Percentiles rank a stretch among this genome's conserved stretches.
Conservation (phyloP, 2,888 invertebrate species). For the Meghimatium bilineatum region DNA sequence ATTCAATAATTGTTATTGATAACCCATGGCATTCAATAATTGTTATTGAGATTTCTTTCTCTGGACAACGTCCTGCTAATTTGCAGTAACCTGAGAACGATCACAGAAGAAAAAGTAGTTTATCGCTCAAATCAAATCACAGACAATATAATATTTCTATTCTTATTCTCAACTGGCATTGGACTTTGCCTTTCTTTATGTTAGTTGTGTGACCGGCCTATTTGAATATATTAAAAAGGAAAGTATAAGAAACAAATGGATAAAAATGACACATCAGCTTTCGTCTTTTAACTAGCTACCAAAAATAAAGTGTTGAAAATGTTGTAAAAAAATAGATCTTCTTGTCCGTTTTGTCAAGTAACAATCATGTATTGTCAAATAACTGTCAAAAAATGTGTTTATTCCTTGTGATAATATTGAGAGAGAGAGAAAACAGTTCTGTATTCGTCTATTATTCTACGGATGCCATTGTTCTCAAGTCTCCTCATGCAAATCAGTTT, state of each 20-base stretch:
- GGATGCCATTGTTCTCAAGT: neutral
- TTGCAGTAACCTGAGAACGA: too few relatives aligned
- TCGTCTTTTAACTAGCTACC: neutral
- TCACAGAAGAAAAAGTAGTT: too few relatives aligned
- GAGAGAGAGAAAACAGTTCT: neutral
- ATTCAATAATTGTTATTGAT: too few relatives aligned
- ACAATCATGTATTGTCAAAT: neutral
- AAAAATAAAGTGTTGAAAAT: neutral
- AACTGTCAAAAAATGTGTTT: neutral
- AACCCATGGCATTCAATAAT: too few relatives aligned
- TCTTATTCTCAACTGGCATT: too few relatives aligned
- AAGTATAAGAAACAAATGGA: neutral
- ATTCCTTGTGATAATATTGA: neutral
- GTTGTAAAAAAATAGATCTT: neutral
- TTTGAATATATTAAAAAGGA: neutral
- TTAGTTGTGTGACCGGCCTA: too few relatives aligned
- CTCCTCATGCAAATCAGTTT: neutral
- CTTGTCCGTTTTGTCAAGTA: neutral
- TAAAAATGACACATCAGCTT: neutral
- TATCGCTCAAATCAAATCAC: too few relatives aligned
- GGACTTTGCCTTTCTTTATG: neutral
- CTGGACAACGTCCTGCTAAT: too few relatives aligned
- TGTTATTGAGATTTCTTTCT: too few relatives aligned
- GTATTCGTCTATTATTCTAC: neutral
- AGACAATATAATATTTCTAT: too few relatives aligned